Percentiles rank a stretch among this genome's conserved stretches.
Evolutionary conservation across 1,140 invertebrate species (phyloP).

Genomic region (Spodoptera frugiperda): DNA sequence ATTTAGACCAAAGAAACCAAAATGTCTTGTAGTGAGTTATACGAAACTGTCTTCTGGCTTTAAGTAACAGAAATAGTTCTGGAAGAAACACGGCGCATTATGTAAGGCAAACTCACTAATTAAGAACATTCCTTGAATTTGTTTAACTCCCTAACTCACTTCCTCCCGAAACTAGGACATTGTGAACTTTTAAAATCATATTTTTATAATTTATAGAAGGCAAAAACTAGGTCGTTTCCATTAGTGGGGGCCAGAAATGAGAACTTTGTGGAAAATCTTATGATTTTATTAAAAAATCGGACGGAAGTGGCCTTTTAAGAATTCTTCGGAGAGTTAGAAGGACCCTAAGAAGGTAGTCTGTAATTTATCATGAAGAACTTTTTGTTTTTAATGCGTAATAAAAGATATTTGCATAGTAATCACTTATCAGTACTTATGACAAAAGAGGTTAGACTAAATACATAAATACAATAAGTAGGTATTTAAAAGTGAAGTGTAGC

Average conservation of each 20-base stretch:
- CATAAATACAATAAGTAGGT: too few species aligned
- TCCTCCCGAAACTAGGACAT: conserved; percentile 9
- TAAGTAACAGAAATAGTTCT: too few species aligned
- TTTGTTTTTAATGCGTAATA: not conserved
- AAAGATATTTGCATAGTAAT: not conserved
- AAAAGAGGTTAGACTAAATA: too few species aligned
- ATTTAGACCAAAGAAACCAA: too few species aligned
- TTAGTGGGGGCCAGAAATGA: conserved; percentile 31
- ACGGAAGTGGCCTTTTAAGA: conserved; percentile 23
- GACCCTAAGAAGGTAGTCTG: not conserved
- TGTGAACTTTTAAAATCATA: conserved; percentile 29
- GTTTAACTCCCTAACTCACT: conserved; percentile 13
- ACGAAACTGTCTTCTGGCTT: too few species aligned
- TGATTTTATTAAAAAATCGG: conserved; percentile 30
- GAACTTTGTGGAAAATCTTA: conserved; percentile 16
- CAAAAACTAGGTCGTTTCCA: conserved; percentile 39
- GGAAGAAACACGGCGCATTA: too few species aligned
- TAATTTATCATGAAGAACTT: conserved; percentile 32
- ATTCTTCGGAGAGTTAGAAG: conserved; percentile 1
- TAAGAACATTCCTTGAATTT: conserved; percentile 7
- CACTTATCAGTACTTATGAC: too few species aligned
- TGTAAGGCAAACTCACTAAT: conserved; percentile 17
- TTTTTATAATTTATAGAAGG: conserved; percentile 27
- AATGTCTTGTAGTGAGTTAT: too few species aligned
- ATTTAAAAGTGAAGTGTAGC: too few species aligned